Conservation (phyloP, 1,140 invertebrate genomes). For the Nasonia vitripennis region DNA sequence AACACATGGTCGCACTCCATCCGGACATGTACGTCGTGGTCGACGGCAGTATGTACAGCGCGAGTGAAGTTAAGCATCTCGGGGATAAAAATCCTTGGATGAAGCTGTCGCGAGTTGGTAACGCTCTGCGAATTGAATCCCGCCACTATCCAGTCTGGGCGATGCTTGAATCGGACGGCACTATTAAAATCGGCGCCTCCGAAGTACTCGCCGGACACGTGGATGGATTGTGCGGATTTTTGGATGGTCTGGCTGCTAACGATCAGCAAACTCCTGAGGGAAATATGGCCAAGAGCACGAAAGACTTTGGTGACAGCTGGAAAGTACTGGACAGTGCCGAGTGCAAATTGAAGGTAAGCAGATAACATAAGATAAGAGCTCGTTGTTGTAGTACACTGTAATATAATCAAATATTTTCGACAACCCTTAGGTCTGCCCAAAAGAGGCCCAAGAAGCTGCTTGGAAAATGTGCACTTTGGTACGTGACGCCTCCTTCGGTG, state of each 20-base stretch:
- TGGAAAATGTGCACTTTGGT: conserved; percentile 79
- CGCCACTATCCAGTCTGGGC: conserved; percentile 84
- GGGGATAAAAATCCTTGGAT: conserved; percentile 80
- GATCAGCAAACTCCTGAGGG: conserved; percentile 80
- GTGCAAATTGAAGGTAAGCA: conserved; percentile 74
- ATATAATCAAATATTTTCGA: not conserved
- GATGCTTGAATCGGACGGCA: conserved; percentile 80
- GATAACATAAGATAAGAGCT: not conserved
- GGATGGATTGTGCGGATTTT: conserved; percentile 87
- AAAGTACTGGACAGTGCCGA: conserved; percentile 71
- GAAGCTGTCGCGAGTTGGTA: conserved; percentile 80
- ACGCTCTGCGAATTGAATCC: conserved; percentile 81
- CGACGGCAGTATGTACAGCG: conserved; percentile 79
- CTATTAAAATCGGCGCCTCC: conserved; percentile 83
- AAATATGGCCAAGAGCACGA: conserved; percentile 76
- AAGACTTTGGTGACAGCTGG: conserved; percentile 87
- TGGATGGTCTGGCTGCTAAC: conserved; percentile 79
- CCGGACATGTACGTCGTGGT: conserved; percentile 81
- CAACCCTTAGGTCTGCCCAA: conserved; percentile 73
- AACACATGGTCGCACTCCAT: conserved; percentile 77
- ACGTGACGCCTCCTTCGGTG: conserved; percentile 75
- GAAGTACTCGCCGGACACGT: conserved; percentile 78
- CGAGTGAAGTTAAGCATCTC: conserved; percentile 82
- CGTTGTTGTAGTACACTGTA: too few species aligned
- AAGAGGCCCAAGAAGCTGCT: conserved; percentile 77